Percentiles rank a stretch among this genome's conserved stretches.
Evolutionary conservation across 2,113 vertebrate species (phyloP).

Genomic region (Lampris incognitus): DNA sequence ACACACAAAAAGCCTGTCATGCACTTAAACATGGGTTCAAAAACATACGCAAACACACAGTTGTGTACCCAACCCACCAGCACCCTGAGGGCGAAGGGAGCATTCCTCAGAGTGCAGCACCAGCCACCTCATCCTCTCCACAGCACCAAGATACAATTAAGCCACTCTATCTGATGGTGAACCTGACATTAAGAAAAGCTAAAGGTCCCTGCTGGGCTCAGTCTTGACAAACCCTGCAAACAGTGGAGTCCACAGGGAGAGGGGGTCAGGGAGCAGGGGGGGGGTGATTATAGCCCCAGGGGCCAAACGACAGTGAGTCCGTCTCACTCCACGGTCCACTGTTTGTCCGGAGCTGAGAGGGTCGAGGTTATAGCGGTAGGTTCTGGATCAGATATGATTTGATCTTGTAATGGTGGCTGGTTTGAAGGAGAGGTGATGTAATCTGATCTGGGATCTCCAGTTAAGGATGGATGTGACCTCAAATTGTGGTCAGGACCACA

Average conservation of each 20-base stretch:
- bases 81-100: constrained; percentile 4
- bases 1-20: background rate
- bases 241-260: constrained; percentile 44
- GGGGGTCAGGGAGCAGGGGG: constrained; percentile 6
- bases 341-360: constrained; percentile 37
- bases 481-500: constrained; percentile 19
- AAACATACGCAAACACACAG: background rate
- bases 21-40: background rate
- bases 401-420: constrained; percentile 45
- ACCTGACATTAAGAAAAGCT: constrained; percentile 73
- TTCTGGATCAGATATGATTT: constrained; percentile 64
- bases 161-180: constrained; percentile 72
- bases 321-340: constrained; percentile 66
- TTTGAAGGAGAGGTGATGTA: constrained; percentile 51
- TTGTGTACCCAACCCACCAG: background rate
- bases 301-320: constrained; percentile 58
- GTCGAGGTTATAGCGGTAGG: constrained; percentile 58
- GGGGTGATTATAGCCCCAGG: constrained; percentile 70
- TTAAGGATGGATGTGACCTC: constrained; percentile 44
- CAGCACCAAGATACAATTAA: constrained; percentile 71
- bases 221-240: constrained; percentile 69
- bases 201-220: constrained; percentile 66
- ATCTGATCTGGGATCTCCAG: constrained; percentile 45
- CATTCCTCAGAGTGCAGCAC: constrained; percentile 70
- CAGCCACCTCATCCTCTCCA: constrained; percentile 47